A percentile compares a stretch with the other conserved stretches of the same genome.
Evolutionary conservation across 2,797 vertebrate genomes (phyloP).

Genomic region (Vespertilio murinus): DNA sequence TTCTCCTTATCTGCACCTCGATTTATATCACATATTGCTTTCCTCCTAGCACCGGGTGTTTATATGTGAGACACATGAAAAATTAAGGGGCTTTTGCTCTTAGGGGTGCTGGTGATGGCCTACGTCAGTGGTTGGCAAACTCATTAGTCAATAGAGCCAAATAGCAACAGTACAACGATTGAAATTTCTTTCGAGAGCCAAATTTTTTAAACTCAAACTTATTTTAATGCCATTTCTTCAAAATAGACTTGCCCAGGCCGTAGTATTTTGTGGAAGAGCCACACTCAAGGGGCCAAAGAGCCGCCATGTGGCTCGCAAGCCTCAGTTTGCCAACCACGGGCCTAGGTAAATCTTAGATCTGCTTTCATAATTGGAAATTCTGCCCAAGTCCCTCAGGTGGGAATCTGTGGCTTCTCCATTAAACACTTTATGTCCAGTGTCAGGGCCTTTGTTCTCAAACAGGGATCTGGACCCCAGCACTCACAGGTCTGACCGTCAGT

Average conservation of each 20-base stretch:
- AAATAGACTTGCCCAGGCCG: too few relatives aligned
- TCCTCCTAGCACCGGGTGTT: neutral
- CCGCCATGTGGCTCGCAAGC: too few relatives aligned
- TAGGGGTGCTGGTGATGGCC: neutral
- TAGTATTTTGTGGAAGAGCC: too few relatives aligned
- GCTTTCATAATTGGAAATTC: neutral
- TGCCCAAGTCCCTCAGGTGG: neutral
- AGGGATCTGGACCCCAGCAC: neutral
- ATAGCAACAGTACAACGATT: too few relatives aligned
- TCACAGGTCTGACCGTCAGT: neutral
- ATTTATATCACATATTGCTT: neutral
- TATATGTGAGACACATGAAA: neutral
- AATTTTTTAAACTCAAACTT: too few relatives aligned
- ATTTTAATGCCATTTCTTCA: too few relatives aligned
- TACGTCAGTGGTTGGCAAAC: neutral
- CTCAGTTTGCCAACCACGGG: too few relatives aligned
- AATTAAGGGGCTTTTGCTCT: conserved; percentile 17
- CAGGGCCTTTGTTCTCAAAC: neutral
- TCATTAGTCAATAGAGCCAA: too few relatives aligned
- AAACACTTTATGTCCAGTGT: neutral
- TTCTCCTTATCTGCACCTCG: neutral
- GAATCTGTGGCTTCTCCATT: neutral
- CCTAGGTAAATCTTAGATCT: conserved; percentile 11
- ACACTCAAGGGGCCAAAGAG: too few relatives aligned
- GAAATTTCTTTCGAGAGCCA: too few relatives aligned